phyloP scores from a whole-genome alignment of 2,797 vertebrate species.

The Hyperoplus immaculatus region DNA sequence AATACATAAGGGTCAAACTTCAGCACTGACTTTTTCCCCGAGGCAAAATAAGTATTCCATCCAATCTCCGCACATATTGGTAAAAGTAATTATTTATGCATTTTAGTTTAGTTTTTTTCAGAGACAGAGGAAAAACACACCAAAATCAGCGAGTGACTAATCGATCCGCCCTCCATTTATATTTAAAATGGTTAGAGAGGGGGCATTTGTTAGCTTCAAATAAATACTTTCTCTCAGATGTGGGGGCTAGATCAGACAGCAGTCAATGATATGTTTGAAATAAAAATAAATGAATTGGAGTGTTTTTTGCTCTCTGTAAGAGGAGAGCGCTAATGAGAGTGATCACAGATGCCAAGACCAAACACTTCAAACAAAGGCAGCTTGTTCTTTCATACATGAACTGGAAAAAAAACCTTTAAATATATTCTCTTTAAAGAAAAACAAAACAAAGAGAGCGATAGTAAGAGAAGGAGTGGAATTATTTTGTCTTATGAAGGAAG shows the following conservation, averaged over 20 bases:
- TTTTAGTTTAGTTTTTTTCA: conserved; percentile 58
- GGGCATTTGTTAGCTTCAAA: conserved; percentile 68
- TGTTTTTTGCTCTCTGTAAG: conserved; percentile 65
- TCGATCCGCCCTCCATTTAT: conserved; percentile 76
- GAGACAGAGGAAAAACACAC: conserved; percentile 48
- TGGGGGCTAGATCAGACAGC: conserved; percentile 73
- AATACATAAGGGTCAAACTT: conserved; percentile 68
- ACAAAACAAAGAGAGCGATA: conserved; percentile 59
- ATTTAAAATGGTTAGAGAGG: conserved; percentile 74
- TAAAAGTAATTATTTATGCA: conserved; percentile 75
- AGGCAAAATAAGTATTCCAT: conserved; percentile 74
- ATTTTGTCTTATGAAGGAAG: conserved; percentile 45
- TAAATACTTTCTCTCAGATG: conserved; percentile 76
- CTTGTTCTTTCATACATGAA: conserved; percentile 75
- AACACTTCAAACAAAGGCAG: conserved; percentile 80
- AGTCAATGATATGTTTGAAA: conserved; percentile 81
- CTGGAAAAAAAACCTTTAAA: conserved; percentile 60
- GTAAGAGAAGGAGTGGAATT: conserved; percentile 44
- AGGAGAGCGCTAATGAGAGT: conserved; percentile 76
- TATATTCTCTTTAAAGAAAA: conserved; percentile 72
- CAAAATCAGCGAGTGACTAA: conserved; percentile 67
- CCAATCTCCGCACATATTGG: conserved; percentile 55
- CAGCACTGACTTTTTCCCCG: conserved; percentile 60
- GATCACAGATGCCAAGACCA: conserved; percentile 80
- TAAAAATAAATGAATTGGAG: conserved; percentile 78